Evolutionary conservation across 2,888 invertebrate genomes (phyloP).

Genomic region (Drosophila ezoana): DNA sequence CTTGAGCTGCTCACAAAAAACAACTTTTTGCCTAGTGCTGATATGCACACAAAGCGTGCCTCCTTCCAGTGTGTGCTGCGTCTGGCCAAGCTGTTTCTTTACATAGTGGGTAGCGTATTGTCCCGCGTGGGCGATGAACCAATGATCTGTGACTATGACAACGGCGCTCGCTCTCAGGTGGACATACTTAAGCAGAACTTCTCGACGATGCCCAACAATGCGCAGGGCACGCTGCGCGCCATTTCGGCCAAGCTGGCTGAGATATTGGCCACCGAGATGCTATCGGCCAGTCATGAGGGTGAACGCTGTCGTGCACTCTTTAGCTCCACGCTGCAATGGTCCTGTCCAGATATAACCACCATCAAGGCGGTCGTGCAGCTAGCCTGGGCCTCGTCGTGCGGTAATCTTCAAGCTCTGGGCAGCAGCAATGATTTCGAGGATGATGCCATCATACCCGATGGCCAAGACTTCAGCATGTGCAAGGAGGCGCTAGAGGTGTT

Average conservation of each 20-base stretch:
- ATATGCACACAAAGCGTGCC: constrained; percentile 90
- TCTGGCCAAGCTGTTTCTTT: constrained; percentile 94
- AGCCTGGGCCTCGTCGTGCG: constrained; percentile 92
- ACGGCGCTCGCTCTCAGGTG: constrained; percentile 85
- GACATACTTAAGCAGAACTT: constrained; percentile 92
- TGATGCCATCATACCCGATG: constrained; percentile 87
- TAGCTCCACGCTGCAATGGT: constrained; percentile 88
- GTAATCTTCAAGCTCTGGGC: constrained; percentile 89
- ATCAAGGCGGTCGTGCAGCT: constrained; percentile 91
- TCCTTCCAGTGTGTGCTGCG: constrained; percentile 95
- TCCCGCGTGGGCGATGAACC: constrained; percentile 87
- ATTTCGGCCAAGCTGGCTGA: constrained; percentile 94
- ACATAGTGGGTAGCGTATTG: constrained; percentile 93
- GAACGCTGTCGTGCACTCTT: constrained; percentile 86
- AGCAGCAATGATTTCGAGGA: constrained; percentile 86
- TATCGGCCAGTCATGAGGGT: constrained; percentile 85
- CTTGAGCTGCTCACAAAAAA: constrained; percentile 93
- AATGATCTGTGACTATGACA: constrained; percentile 85
- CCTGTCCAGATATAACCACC: constrained; percentile 90
- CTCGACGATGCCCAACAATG: constrained; percentile 91
- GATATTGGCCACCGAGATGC: constrained; percentile 90
- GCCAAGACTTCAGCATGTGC: constrained; percentile 90
- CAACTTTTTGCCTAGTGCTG: constrained; percentile 92
- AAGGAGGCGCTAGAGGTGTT: constrained; percentile 97
- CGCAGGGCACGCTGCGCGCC: constrained; percentile 93